Conservation (phyloP, 2,797 vertebrate species). For the Amblyopsis hoosieri region DNA sequence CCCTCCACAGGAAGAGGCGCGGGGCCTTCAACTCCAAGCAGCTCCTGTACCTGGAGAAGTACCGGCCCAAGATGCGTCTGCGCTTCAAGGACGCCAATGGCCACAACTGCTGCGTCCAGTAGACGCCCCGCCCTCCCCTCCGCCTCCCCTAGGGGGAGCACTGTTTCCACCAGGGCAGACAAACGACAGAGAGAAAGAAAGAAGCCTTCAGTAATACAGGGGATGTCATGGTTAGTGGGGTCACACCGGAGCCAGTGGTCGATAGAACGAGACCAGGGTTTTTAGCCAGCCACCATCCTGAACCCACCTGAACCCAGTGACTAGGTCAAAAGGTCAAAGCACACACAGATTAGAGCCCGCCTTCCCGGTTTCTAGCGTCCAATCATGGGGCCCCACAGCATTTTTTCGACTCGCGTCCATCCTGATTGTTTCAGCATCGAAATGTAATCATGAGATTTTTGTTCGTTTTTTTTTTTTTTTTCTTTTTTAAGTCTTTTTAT, state of each 20-base stretch:
- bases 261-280: constrained; percentile 64
- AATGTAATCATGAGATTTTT: too few species aligned
- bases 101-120: constrained; percentile 95
- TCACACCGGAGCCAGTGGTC: constrained; percentile 53
- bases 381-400: constrained; percentile 64
- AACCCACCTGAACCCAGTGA: constrained; percentile 78
- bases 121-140: constrained; percentile 75
- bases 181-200: constrained; percentile 59
- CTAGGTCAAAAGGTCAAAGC: constrained; percentile 75
- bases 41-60: constrained; percentile 99
- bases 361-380: constrained; percentile 70
- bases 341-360: constrained; percentile 73
- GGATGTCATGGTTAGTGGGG: constrained; percentile 78
- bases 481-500: constrained; percentile 49
- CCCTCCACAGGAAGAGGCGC: constrained; percentile 90
- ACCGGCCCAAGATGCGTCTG: constrained; percentile 97
- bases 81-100: constrained; percentile 95
- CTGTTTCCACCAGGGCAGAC: constrained; percentile 77
- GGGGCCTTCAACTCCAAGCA: constrained; percentile 99
- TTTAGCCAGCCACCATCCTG: constrained; percentile 80
- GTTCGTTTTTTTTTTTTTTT: constrained; percentile 13
- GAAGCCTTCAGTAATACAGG: constrained; percentile 76
- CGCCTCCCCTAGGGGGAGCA: constrained; percentile 78
- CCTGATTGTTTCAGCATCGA: constrained; percentile 41
- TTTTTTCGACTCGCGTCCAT: constrained; percentile 67